These are phyloP conservation scores for Scophthalmus maximus DNA, from an alignment of 2,113 vertebrate genomes.

Conservation along the genomic window DNA sequence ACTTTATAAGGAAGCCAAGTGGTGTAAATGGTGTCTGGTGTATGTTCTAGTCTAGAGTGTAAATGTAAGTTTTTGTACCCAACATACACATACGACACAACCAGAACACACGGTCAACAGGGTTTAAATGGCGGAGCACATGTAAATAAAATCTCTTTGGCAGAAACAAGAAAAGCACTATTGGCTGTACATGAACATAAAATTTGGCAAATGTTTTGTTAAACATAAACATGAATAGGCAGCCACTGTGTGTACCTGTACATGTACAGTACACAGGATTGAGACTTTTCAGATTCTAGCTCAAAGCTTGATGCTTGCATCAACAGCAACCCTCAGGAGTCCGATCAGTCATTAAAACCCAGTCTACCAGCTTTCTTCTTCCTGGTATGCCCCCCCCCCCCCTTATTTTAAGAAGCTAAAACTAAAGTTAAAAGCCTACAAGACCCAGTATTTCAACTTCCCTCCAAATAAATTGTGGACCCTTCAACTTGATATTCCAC, in stretches of 20 bases:
- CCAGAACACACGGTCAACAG: conserved; percentile 14
- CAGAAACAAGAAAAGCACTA: conserved; percentile 72
- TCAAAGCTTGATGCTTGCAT: too few relatives aligned
- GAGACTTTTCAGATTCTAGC: conserved; percentile 27
- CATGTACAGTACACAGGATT: conserved; percentile 6
- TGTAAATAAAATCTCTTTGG: conserved; percentile 67
- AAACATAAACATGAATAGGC: conserved; percentile 36
- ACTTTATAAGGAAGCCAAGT: conserved; percentile 60
- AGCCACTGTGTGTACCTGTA: conserved; percentile 8
- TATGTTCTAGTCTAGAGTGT: not conserved
- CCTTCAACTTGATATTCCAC: conserved; percentile 42
- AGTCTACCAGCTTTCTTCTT: not conserved
- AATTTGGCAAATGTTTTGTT: conserved; percentile 43
- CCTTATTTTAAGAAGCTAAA: conserved; percentile 25
- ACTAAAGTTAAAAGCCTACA: conserved; percentile 14
- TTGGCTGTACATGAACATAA: conserved; percentile 49
- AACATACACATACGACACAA: conserved; percentile 33
- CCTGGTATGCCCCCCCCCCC: not conserved
- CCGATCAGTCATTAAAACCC: conserved; percentile 2
- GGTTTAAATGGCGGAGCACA: conserved; percentile 46
- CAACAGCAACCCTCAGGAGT: too few relatives aligned
- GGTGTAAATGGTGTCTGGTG: conserved; percentile 14
- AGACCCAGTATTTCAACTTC: conserved; percentile 34
- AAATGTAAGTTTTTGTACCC: conserved; percentile 16
- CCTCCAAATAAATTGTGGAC: conserved; percentile 28